A percentile compares a stretch with the other conserved stretches of the same genome.
Conservation (phyloP, 1,140 invertebrate species). For the Hydropsyche tenuis region DNA sequence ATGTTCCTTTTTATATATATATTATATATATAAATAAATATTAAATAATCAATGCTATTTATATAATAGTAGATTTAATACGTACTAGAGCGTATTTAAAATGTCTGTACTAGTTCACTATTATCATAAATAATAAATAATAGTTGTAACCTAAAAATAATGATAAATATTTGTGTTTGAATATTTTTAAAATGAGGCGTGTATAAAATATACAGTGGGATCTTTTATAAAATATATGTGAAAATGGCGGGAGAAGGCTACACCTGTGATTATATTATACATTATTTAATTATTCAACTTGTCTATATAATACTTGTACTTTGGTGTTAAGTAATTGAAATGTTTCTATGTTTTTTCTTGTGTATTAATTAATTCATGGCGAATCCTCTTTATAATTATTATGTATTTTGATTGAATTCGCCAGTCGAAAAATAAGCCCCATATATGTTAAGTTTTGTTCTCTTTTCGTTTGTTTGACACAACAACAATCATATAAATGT, state of each 20-base stretch:
- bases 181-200: constrained; percentile 37
- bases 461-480: background rate
- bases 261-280: constrained; percentile 51
- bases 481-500: background rate
- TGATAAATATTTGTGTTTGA: constrained; percentile 35
- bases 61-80: constrained; percentile 47
- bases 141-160: constrained; percentile 32
- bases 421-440: constrained; percentile 25
- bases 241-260: constrained; percentile 46
- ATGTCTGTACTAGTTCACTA: constrained; percentile 49
- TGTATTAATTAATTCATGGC: constrained; percentile 22
- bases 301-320: constrained; percentile 40
- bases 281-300: constrained; percentile 45
- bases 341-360: constrained; percentile 37
- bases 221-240: constrained; percentile 39
- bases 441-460: background rate
- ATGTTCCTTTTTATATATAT: constrained; percentile 51
- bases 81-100: constrained; percentile 49
- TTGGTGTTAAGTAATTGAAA: constrained; percentile 39
- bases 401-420: constrained; percentile 10
- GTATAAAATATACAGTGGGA: constrained; percentile 39
- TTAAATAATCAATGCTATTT: constrained; percentile 49
- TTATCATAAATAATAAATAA: constrained; percentile 42
- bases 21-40: constrained; percentile 40
- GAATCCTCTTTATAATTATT: constrained; percentile 31